Percentiles rank a stretch among this genome's conserved stretches.
Evolutionary conservation across 2,888 invertebrate species (phyloP).

Genomic region (Tipula vernalis): DNA sequence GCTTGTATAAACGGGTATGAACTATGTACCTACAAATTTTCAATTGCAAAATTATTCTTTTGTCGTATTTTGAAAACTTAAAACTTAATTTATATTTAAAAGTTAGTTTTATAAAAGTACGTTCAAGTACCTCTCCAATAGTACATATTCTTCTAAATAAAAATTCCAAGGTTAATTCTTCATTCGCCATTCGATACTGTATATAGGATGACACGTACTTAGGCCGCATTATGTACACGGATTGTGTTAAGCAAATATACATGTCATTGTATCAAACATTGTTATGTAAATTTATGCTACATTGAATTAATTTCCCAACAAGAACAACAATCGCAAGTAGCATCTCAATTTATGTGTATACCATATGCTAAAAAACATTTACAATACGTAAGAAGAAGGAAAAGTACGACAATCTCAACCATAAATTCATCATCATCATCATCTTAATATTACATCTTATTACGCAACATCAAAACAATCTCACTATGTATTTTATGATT

Average conservation of each 20-base stretch:
- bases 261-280: neutral
- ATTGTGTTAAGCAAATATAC: neutral
- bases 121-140: neutral
- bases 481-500: neutral
- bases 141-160: neutral
- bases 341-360: neutral
- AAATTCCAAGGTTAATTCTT: neutral
- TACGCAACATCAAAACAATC: neutral
- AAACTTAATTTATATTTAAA: neutral
- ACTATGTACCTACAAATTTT: neutral
- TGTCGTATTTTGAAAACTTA: neutral
- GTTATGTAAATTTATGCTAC: neutral
- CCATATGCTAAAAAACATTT: neutral
- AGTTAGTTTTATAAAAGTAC: neutral
- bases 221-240: neutral
- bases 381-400: neutral
- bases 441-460: neutral
- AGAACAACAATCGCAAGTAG: neutral
- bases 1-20: neutral
- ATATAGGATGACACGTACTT: neutral
- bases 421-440: neutral
- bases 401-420: neutral
- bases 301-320: neutral
- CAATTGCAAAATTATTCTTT: neutral
- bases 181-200: neutral